These are phyloP conservation scores for Lagopus muta DNA, from an alignment of 2,113 vertebrate species.

Conservation along the genomic window DNA sequence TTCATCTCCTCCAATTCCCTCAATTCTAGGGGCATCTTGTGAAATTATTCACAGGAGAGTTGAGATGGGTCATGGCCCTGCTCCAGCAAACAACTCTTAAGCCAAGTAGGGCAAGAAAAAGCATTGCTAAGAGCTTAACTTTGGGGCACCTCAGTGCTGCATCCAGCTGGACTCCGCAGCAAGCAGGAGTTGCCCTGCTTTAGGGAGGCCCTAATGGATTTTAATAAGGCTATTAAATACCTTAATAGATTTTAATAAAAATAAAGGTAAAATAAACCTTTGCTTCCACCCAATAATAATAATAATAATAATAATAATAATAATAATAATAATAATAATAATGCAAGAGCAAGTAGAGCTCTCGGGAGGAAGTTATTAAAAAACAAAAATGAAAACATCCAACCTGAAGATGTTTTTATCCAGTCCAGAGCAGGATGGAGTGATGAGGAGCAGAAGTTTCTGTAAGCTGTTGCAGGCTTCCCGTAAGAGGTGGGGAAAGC, in stretches of 20 bases:
- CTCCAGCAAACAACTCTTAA: neutral
- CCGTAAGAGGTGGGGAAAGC: neutral
- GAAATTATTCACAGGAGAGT: neutral
- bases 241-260: neutral
- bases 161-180: neutral
- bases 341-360: rapidly evolving
- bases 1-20: neutral
- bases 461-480: neutral
- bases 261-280: neutral
- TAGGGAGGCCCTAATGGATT: neutral
- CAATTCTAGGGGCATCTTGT: neutral
- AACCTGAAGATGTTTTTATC: rapidly evolving
- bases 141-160: rapidly evolving
- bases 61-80: neutral
- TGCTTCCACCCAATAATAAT: neutral
- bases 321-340: neutral
- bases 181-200: neutral
- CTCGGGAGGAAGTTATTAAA: neutral
- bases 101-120: neutral
- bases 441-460: neutral
- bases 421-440: neutral
- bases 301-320: neutral
- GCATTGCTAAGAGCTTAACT: neutral
- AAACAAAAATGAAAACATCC: neutral
- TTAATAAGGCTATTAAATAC: neutral